These are phyloP conservation scores for Gerris lacustris DNA, from an alignment of 2,888 invertebrate species.

Conservation along the genomic window DNA sequence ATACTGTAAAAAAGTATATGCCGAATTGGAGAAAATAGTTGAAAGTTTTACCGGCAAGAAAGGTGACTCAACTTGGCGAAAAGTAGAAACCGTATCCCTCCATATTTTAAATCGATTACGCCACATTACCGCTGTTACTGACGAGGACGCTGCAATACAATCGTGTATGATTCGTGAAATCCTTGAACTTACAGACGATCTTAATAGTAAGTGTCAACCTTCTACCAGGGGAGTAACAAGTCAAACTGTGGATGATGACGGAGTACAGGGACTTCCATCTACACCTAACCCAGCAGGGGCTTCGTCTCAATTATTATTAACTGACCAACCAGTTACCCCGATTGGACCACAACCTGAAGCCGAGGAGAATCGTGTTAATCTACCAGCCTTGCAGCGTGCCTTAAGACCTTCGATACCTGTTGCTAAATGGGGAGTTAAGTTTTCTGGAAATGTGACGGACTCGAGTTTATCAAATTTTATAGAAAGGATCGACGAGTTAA, in stretches of 20 bases:
- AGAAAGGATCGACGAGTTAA: constrained; percentile 27
- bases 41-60: background rate
- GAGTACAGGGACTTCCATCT: too few species aligned
- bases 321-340: too few species aligned
- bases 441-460: constrained; percentile 17
- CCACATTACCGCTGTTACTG: background rate
- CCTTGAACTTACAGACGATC: background rate
- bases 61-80: background rate
- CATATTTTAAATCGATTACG: background rate
- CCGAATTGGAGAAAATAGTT: background rate
- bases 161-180: background rate
- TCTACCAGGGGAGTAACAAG: too few species aligned
- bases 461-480: constrained; percentile 22
- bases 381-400: background rate
- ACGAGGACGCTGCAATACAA: background rate
- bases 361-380: background rate
- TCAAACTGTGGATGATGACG: too few species aligned
- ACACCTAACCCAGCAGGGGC: too few species aligned
- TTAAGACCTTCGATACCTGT: background rate
- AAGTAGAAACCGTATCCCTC: background rate
- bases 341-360: too few species aligned
- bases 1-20: background rate
- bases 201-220: background rate
- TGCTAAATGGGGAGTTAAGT: constrained; percentile 25
- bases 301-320: too few species aligned